Evolutionary conservation across 2,797 vertebrate species (phyloP), one percentile per base, ranked within the genome.

Genomic region (Hydrocynus forskahlii): DNA sequence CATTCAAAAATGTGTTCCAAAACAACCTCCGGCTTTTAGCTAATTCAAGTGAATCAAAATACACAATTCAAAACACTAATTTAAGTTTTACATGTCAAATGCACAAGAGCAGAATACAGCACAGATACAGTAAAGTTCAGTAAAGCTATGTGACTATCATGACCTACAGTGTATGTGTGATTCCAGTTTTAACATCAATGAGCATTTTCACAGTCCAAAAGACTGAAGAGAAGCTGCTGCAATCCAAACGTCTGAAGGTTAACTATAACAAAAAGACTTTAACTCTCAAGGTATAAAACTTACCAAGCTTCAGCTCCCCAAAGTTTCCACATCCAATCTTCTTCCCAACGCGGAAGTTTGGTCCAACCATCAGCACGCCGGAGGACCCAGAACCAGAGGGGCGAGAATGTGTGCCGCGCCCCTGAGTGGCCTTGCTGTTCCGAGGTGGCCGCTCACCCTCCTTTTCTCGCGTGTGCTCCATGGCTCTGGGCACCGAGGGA

Each of bases 251-350:
- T n/a, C n/a, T n/a, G 48, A 21, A 2, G n/a, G 54, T 40, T 48
- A 60, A 2, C 35, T 1, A 62, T 13, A 62, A 62, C 4, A 29
- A 62, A 29, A 35, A 2, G 35, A 35, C 35, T 35, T 35, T 35
- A 35, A 35, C 4, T 35, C 2, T 2, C 35, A 35, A 35, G 35
- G 35, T 35, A 35, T 35, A 35, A 35, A 35, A 35, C 97, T 94
- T 93, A 99, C 98, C 98, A 83, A 99, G 95, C 91, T 98, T 97
- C 84, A 99, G 93, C 74, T 99, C 98, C 82, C 98, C 98, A 79
- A 99, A 99, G 93, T 99, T 99, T 86, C 98, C 98, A 90, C 97
- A 99, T 83, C 98, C 98, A 60, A 99, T 99, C 94, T 99, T 99
- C 93, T 99, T 99, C 88, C 98, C 98, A 90, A 99, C 98, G 75